phyloP scores from a whole-genome alignment of 1,140 invertebrate genomes.

The Orchesella cincta region DNA sequence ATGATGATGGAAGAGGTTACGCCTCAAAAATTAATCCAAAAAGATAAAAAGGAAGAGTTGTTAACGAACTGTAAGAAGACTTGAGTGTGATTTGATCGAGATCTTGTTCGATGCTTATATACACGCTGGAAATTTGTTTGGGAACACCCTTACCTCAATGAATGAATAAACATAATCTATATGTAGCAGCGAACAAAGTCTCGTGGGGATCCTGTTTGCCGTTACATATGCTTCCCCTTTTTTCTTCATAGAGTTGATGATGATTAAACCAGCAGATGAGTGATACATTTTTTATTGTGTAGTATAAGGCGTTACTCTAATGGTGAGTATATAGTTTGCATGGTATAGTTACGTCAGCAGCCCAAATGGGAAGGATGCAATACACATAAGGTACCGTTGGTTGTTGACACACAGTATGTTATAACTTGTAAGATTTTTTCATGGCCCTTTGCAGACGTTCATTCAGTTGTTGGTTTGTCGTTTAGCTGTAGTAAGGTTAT shows the following conservation, averaged over 20 bases:
- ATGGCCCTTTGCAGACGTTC: too few relatives aligned
- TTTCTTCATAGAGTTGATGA: not conserved
- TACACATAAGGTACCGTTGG: too few relatives aligned
- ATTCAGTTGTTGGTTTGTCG: too few relatives aligned
- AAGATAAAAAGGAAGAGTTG: not conserved
- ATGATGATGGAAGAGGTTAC: conserved; percentile 6
- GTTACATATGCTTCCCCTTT: not conserved
- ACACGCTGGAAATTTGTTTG: conserved; percentile 23
- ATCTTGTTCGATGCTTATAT: conserved; percentile 11
- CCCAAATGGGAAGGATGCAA: too few relatives aligned
- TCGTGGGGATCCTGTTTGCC: not conserved
- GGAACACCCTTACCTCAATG: conserved; percentile 16
- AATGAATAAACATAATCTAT: not conserved
- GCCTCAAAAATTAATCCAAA: not conserved
- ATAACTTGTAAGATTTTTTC: too few relatives aligned
- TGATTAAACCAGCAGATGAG: not conserved
- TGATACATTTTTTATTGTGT: conserved; percentile 1
- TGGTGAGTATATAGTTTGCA: too few relatives aligned
- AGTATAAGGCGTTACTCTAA: too few relatives aligned
- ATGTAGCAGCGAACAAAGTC: too few relatives aligned
- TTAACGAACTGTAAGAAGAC: not conserved
- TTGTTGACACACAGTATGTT: too few relatives aligned
- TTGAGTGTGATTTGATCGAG: not conserved
- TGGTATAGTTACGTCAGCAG: too few relatives aligned
- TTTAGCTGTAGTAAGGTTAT: too few relatives aligned